Evolutionary conservation across 2,113 vertebrate genomes (phyloP).

Genomic region (Limanda limanda): DNA sequence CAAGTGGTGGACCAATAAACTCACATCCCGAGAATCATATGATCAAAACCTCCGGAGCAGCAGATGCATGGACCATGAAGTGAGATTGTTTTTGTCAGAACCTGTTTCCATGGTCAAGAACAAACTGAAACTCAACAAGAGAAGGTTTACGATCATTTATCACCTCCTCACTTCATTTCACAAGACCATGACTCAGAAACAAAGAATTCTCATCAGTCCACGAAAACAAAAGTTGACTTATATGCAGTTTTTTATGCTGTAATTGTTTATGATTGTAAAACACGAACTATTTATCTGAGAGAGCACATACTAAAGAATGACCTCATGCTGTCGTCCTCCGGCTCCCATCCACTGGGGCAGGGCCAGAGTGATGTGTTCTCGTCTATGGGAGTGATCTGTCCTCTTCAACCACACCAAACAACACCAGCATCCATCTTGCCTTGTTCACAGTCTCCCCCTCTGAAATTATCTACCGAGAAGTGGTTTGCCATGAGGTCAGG

Average conservation of each 20-base stretch:
- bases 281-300: background rate
- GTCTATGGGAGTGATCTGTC: slow-evolving; percentile 40
- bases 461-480: background rate
- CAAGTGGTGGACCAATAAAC: background rate
- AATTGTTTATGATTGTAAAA: background rate
- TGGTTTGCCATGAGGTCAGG: too few relatives aligned
- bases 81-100: background rate
- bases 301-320: slow-evolving; percentile 12
- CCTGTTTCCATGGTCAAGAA: background rate
- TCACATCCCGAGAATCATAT: background rate
- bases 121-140: background rate
- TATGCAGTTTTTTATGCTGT: background rate
- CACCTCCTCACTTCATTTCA: background rate
- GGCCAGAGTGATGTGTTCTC: slow-evolving; percentile 20
- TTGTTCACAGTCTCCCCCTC: background rate
- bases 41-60: background rate
- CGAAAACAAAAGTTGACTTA: background rate
- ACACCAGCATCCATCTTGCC: slow-evolving; percentile 5
- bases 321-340: slow-evolving; percentile 22
- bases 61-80: background rate
- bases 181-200: background rate
- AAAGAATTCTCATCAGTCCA: slow-evolving; percentile 13
- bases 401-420: slow-evolving; percentile 45
- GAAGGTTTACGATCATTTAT: background rate
- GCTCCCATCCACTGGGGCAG: slow-evolving; percentile 12